Evolutionary conservation across 2,113 vertebrate genomes (phyloP).

Genomic region (Acrocephalus arundinaceus): DNA sequence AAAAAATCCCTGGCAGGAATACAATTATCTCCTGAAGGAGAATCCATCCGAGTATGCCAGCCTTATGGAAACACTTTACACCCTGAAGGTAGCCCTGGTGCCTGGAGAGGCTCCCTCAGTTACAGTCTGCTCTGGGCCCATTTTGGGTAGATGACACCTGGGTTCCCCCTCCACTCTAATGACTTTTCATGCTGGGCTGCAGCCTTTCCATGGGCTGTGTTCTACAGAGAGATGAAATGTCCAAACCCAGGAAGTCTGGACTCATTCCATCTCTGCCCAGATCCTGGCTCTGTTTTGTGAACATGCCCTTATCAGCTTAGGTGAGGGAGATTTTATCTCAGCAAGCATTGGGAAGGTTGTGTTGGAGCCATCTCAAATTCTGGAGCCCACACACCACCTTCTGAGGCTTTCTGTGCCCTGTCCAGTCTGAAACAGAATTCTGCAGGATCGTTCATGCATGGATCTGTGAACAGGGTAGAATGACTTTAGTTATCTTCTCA

Average conservation of each 20-base stretch:
- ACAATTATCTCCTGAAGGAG: conserved; percentile 92
- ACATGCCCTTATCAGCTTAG: neutral
- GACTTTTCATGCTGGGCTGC: neutral
- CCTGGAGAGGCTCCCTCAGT: neutral
- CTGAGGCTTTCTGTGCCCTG: neutral
- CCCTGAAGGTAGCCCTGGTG: conserved; percentile 84
- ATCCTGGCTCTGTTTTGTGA: neutral
- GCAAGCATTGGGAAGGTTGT: neutral
- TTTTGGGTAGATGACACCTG: neutral
- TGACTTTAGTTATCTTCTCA: conserved; percentile 56
- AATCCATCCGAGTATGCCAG: conserved; percentile 83
- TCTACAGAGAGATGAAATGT: neutral
- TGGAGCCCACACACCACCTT: neutral
- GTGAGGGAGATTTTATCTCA: neutral
- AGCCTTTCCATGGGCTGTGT: neutral
- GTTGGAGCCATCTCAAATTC: neutral
- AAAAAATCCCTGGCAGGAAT: conserved; percentile 96
- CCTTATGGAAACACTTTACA: conserved; percentile 93
- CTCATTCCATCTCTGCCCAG: neutral
- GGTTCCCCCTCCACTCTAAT: neutral
- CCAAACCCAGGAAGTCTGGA: neutral
- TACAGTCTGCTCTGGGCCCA: neutral
- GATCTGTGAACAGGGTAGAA: conserved; percentile 40
- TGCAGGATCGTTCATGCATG: conserved; percentile 38
- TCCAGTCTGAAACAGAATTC: conserved; percentile 11